A percentile compares a stretch with the other conserved stretches of the same genome.
phyloP scores from a whole-genome alignment of 2,888 invertebrate genomes.

The Zelleria hepariella region DNA sequence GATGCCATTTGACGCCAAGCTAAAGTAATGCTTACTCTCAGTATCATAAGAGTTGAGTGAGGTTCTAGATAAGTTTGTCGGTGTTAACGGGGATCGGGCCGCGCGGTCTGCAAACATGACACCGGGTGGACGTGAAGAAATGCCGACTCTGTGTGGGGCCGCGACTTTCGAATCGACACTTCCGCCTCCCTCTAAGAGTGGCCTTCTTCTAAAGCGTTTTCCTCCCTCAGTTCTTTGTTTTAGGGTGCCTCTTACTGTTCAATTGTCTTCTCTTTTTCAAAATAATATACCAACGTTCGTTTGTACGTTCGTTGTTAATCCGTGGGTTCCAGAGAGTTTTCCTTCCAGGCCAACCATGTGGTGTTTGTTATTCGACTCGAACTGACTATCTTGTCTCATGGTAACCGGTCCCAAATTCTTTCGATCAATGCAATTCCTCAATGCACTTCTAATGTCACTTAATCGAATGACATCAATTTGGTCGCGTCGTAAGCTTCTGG shows the following conservation, averaged over 20 bases:
- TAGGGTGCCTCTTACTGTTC: not conserved
- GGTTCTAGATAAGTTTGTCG: not conserved
- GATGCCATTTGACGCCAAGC: not conserved
- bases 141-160: constrained; percentile 8
- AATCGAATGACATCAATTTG: no score
- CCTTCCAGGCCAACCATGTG: no score
- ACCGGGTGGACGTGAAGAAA: constrained; percentile 10
- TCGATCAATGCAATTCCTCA: no score
- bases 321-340: no score
- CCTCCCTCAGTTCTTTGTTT: not conserved
- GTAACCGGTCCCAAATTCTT: no score
- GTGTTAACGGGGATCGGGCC: constrained; percentile 2
- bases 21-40: not conserved
- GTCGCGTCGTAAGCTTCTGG: no score
- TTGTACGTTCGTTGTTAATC: no score
- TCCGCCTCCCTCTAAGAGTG: constrained; percentile 5
- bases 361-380: no score
- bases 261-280: no score
- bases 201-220: not conserved
- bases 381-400: no score
- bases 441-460: no score
- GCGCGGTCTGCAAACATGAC: constrained; percentile 10
- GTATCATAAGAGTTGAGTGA: not conserved
- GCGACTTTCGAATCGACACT: constrained; percentile 8
- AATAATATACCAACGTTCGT: no score